Base-by-base conservation (phyloP, 2,797 vertebrate genomes). In the Sebastes jordani region DNA sequence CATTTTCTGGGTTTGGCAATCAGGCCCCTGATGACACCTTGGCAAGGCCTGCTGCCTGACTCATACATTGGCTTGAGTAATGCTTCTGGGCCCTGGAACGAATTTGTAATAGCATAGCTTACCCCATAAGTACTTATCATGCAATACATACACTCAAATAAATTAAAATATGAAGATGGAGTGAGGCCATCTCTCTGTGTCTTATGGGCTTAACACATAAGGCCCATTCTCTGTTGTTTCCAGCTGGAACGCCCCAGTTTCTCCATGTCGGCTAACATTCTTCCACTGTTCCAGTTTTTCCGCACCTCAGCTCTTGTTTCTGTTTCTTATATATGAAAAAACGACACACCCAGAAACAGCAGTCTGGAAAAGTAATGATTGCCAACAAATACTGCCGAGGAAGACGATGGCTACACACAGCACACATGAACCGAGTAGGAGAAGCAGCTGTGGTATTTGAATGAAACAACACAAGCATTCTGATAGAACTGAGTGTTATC, bases 261-360 rank as follows among this genome's bases (percentile, higher is more conserved):
- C 74, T 91, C 76, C 38, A 76, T 86, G 83, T 87, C 83, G 88
- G 85, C 84, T 81, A 86, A 87, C 92, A 94, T 94, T 95, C 88
- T 84, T 90, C 63, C 69, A 85, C 73, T 89, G 76, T 93, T 91
- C 85, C 59, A 78, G 36, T 73, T 92, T 92, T 93, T 86, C 89
- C 72, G 13, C 77, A 88, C 77, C 84, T 84, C 76, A 71, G 78
- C 80, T 84, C 68, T 91, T 77, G 54, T 86, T 87, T 82, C 73
- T 78, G 32, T 76, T 86, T 76, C 18, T 88, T 59, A 54, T 84
- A 78, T 74, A 86, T 83, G 67, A 86, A 90, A 60, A 71, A 64
- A 49, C 54, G 81, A 86, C 92, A 91, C 91, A 87, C 88, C 91
- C 89, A 89, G 73, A 87, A 84, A 85, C 78, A 88, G 74, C 80